Conservation (phyloP, 2,888 invertebrate genomes). For the Urechis unicinctus region DNA sequence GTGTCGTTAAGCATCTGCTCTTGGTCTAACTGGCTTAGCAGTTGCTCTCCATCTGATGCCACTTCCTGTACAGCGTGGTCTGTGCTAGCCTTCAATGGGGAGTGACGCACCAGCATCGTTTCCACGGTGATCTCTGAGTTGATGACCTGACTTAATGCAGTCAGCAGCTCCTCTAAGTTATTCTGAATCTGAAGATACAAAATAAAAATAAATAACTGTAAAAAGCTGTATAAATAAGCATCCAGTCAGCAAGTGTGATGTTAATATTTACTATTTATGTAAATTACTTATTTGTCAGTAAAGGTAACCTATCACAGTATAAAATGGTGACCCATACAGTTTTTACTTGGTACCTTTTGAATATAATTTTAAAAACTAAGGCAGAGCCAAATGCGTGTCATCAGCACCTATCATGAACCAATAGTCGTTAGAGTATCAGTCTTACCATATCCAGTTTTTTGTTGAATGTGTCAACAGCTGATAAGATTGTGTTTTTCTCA, state of each 20-base stretch:
- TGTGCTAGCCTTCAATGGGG: too few relatives aligned
- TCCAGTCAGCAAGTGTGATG: background rate
- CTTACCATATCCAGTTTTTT: constrained; percentile 54
- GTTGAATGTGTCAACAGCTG: constrained; percentile 71
- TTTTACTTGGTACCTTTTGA: too few relatives aligned
- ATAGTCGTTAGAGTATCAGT: background rate
- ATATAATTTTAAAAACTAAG: background rate
- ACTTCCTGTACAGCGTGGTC: too few relatives aligned
- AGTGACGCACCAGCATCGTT: constrained; percentile 28
- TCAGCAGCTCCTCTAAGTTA: constrained; percentile 33
- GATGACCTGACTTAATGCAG: constrained; percentile 33
- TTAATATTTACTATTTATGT: too few relatives aligned
- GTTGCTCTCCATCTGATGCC: too few relatives aligned
- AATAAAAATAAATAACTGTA: background rate
- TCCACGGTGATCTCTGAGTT: constrained; percentile 31
- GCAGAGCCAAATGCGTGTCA: background rate
- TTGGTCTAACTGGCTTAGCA: too few relatives aligned
- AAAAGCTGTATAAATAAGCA: background rate
- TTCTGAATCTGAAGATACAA: constrained; percentile 30
- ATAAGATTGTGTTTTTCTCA: too few relatives aligned
- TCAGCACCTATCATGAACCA: background rate
- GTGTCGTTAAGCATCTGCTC: too few relatives aligned
- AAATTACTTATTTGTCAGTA: too few relatives aligned
- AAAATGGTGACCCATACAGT: too few relatives aligned
- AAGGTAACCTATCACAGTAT: too few relatives aligned